A percentile compares a stretch with the other conserved stretches of the same genome.
Conservation (phyloP, 2,797 vertebrate genomes). For the Myripristis jacobus region DNA sequence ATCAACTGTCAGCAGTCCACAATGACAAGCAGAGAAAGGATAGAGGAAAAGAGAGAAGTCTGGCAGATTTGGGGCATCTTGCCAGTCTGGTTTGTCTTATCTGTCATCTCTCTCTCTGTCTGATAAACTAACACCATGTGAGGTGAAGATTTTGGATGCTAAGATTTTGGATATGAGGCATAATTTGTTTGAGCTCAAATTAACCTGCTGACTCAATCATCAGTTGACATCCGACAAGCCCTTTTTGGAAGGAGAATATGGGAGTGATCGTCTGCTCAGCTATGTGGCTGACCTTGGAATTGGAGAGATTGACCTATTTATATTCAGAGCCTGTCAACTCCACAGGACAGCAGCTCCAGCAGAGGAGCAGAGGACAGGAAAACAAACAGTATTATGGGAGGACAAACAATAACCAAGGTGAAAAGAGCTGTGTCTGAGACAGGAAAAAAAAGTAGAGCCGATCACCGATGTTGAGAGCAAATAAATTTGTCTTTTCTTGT, state of each 20-base stretch:
- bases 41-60: slow-evolving; percentile 43
- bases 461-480: slow-evolving; percentile 14
- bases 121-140: slow-evolving; percentile 63
- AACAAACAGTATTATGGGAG: slow-evolving; percentile 59
- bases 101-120: slow-evolving; percentile 35
- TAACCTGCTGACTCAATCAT: slow-evolving; percentile 31
- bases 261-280: slow-evolving; percentile 51
- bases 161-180: slow-evolving; percentile 48
- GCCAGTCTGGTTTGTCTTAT: slow-evolving; percentile 60
- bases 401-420: slow-evolving; percentile 41
- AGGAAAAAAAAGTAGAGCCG: slow-evolving; percentile 25
- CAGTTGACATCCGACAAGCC: slow-evolving; percentile 2
- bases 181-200: slow-evolving; percentile 63
- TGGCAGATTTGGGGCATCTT: slow-evolving; percentile 37
- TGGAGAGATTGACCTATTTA: slow-evolving; percentile 74
- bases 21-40: slow-evolving; percentile 43
- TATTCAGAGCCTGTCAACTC: slow-evolving; percentile 60
- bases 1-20: slow-evolving; percentile 42
- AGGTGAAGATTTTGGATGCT: too few relatives aligned
- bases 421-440: slow-evolving; percentile 41
- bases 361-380: slow-evolving; percentile 53
- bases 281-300: slow-evolving; percentile 70
- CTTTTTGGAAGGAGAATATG: slow-evolving; percentile 17
- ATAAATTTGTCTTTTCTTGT: slow-evolving; percentile 30
- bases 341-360: slow-evolving; percentile 42